Percentiles rank a stretch among this genome's conserved stretches.
Conservation (phyloP, 2,113 vertebrate genomes). For the Elephas maximus region DNA sequence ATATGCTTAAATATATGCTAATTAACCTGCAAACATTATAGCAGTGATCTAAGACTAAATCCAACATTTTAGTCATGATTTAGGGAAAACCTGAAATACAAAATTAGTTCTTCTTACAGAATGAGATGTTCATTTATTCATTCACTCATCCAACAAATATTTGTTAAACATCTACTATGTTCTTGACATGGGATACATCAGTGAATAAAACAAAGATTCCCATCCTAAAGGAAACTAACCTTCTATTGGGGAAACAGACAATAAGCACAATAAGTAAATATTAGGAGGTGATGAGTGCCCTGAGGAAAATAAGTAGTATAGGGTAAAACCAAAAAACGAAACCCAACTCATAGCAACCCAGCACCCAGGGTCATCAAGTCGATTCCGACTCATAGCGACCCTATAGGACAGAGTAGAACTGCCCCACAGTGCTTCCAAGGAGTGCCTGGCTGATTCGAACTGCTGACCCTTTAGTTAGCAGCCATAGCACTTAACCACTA, state of each 20-base stretch:
- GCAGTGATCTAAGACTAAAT: background rate
- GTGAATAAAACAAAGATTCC: too few species aligned
- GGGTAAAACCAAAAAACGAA: too few species aligned
- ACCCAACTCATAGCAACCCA: too few species aligned
- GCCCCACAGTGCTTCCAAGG: too few species aligned
- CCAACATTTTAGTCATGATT: slow-evolving; percentile 30
- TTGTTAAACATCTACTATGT: too few species aligned
- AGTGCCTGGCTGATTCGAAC: too few species aligned
- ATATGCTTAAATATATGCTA: background rate
- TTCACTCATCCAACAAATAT: too few species aligned
- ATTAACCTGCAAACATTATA: background rate
- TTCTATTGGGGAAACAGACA: background rate
- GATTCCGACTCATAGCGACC: too few species aligned
- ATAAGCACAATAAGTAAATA: background rate
- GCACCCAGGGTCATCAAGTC: too few species aligned
- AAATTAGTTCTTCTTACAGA: slow-evolving; percentile 20
- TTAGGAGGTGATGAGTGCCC: background rate
- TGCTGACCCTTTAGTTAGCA: too few species aligned
- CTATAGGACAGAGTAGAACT: background rate
- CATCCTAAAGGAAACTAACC: background rate
- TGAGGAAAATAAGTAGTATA: background rate
- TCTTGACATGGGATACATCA: too few species aligned
- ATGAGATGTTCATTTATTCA: background rate
- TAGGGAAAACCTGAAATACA: background rate
- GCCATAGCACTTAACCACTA: too few species aligned